These are phyloP conservation scores for Myiagra hebetior DNA, from an alignment of 2,113 vertebrate genomes.

Conservation along the genomic window DNA sequence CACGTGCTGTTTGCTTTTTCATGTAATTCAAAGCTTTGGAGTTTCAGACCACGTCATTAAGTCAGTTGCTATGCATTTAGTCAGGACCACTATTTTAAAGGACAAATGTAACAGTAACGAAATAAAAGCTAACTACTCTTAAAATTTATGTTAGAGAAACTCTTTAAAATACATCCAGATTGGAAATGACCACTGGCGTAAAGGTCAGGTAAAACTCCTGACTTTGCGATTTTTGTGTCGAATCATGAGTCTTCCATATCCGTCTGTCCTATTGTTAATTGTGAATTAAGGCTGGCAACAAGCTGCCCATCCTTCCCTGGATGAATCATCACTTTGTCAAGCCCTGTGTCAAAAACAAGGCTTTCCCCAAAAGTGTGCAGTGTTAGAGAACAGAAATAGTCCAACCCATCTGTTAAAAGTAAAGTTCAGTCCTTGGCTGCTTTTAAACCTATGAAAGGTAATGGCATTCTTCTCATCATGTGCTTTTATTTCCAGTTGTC, in stretches of 20 bases:
- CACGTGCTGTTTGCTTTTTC: background rate
- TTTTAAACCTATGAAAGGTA: background rate
- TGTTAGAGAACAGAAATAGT: background rate
- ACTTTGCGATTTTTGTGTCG: background rate
- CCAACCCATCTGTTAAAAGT: background rate
- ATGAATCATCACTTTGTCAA: slow-evolving; percentile 63
- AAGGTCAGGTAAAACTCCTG: background rate
- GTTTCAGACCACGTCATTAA: background rate
- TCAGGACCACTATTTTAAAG: background rate
- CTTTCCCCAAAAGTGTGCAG: background rate
- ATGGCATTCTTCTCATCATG: background rate
- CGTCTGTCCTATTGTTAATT: background rate
- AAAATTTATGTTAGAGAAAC: background rate
- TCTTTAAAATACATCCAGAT: background rate
- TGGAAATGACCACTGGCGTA: background rate
- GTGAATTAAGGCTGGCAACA: slow-evolving; percentile 35
- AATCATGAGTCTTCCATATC: slow-evolving; percentile 34
- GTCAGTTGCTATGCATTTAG: background rate
- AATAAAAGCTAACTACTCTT: background rate
- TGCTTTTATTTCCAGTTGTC: background rate
- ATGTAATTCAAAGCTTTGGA: background rate
- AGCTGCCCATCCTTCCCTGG: slow-evolving; percentile 9
- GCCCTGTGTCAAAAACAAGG: slow-evolving; percentile 10
- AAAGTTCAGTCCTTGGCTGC: background rate
- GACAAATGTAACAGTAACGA: background rate